Evolutionary conservation across 1,140 invertebrate genomes (phyloP), one percentile per base, ranked within the genome.

Genomic region (Onthophagus taurus): DNA sequence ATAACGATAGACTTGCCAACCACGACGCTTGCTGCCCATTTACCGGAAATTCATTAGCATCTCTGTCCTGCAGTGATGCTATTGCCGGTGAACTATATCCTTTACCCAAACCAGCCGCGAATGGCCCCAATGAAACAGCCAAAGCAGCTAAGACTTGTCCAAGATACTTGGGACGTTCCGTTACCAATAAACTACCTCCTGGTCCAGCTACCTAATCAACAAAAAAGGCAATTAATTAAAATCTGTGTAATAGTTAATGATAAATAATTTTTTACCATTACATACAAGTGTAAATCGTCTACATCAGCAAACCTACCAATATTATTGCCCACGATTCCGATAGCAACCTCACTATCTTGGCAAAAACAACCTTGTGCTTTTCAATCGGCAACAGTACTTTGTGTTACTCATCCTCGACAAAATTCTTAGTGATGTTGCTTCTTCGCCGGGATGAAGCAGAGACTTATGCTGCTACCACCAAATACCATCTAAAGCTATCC

Each of bases 41-140:
- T 31, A 86, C 76, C 6, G 74, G 72, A 58, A 83, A 78, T 47
- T 75, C 69, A 4, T 72, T 65, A 2, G 71, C 69, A 46, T 64
- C 57, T 44, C 68, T 70, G 52, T 83, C 77, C 57, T 86, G 77
- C 51, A 89, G 75, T 0, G 84, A 87, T n/a, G 82, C 83, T 24
- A 88, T 74, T 2, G 85, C 84, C 11, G 85, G 85, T 9, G 83
- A 86, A 53, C 80, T 85, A 71, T 88, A 88, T 8, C 85, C 85
- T 64, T 87, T 87, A 17, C 84, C 82, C 36, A 89, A 66, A 0
- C 85, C 85, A 2, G 82, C 82, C 2, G 85, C 81, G 47, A 89
- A 76, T 7, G 84, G 83, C 14, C 85, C 85, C 51, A 89, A 71
- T 3, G 83, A 85, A 23, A 89, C 77, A 7, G 83, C 84, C 49